Evolutionary conservation across 30 jellyfish, hydroid and myxozoan genomes (phyloP), one percentile per base, ranked within the genome.

Genomic region (Chironex yamaguchii): DNA sequence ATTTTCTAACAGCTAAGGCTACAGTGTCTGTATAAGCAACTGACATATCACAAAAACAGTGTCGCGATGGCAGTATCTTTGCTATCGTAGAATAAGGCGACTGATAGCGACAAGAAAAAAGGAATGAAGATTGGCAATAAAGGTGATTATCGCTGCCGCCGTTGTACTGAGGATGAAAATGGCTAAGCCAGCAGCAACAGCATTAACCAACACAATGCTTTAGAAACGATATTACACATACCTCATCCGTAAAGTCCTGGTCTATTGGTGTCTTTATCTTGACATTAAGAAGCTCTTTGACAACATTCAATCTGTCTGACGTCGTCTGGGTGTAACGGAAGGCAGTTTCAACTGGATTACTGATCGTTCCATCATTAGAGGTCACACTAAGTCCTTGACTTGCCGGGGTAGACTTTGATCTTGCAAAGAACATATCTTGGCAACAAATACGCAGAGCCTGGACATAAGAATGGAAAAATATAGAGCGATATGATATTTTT

Each of bases 371-470:
- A 24, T 33, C 52, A 29, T 26, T 34, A 4, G 35, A 17, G 9
- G 79, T 3, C 33, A 74, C 95, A 33, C 88, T 53, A 23, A 88
- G 68, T 17, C 48, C 35, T 58, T 64, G 36, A 69, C 73, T 87
- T 0, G 97, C 53, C 51, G 97, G 94, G 4, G 94, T 63, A 13
- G 96, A 69, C 3, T 89, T 86, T 1, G 99, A 89, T 11, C 99
- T 96, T 6, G 97, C 93, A 62, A 94, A 88, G 89, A 94, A 94
- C 97, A 89, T 94, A 36, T 94, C 99, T 75, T 94, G 99, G 76
- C 99, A 94, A 81, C 99, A 94, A 49, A 94, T 77, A 14, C 99
- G 85, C 73, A 94, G 77, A 6, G 99, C 96, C 99, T 94, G 90
- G 21, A 63, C 49, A 0, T 6, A 52, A 42, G n/a, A 31, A 89